Conservation (phyloP, 2,888 invertebrate species). For the Drosophila eohydei region DNA sequence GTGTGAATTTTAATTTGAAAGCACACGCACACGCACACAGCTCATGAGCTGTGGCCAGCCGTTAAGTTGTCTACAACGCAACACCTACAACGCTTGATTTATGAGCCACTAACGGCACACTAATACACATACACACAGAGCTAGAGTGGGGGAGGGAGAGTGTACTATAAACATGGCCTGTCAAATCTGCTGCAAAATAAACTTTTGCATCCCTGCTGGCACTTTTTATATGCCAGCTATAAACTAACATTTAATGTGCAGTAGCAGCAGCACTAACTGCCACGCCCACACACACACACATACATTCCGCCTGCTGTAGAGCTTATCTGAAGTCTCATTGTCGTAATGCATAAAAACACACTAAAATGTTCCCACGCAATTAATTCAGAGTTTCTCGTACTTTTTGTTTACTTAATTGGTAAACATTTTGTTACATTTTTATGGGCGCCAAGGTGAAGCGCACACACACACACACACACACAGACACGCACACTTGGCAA, state of each 20-base stretch:
- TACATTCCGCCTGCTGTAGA: background rate
- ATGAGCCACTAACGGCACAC: conserved; percentile 49
- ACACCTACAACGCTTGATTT: conserved; percentile 71
- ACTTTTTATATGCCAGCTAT: conserved; percentile 57
- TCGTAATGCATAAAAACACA: conserved; percentile 79
- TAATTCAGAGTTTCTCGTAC: conserved; percentile 71
- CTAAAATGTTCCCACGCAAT: conserved; percentile 78
- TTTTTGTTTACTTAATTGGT: conserved; percentile 80
- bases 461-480: conserved; percentile 22
- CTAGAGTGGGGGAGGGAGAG: background rate
- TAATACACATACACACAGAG: conserved; percentile 18
- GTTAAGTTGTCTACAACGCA: conserved; percentile 69
- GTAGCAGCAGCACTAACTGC: conserved; percentile 33
- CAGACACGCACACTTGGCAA: conserved; percentile 25
- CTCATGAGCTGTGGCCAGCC: conserved; percentile 21
- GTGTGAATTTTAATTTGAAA: conserved; percentile 65
- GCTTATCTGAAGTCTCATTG: conserved; percentile 45
- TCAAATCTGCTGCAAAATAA: conserved; percentile 65
- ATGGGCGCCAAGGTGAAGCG: conserved; percentile 73
- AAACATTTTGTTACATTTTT: conserved; percentile 80
- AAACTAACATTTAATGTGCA: conserved; percentile 68
- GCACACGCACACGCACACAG: conserved; percentile 44
- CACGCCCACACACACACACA: conserved; percentile 17
- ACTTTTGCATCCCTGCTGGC: conserved; percentile 51
- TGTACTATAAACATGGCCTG: conserved; percentile 35